Percentiles rank a stretch among this genome's conserved stretches.
Conservation (phyloP, 2,113 vertebrate species). For the Hippocampus barbouri region DNA sequence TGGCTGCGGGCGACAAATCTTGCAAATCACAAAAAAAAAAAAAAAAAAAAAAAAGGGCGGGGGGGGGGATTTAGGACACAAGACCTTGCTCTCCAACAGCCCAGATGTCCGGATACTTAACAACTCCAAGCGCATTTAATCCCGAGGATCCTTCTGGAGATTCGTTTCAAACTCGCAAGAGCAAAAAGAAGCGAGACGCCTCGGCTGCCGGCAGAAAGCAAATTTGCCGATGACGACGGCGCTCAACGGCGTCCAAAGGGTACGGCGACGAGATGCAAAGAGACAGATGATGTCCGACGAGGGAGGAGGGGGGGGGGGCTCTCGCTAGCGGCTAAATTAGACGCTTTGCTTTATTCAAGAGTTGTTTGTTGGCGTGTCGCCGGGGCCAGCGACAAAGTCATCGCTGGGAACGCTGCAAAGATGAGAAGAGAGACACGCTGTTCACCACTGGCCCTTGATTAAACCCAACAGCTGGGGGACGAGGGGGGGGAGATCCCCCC, state of each 20-base stretch:
- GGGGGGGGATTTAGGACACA: constrained; percentile 21
- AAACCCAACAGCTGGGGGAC: constrained; percentile 47
- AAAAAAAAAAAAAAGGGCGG: not conserved
- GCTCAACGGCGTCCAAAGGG: constrained; percentile 19
- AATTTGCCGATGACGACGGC: constrained; percentile 25
- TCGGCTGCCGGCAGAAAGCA: constrained; percentile 32
- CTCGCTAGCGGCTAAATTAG: constrained; percentile 71
- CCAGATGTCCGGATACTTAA: constrained; percentile 39
- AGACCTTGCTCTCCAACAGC: constrained; percentile 23
- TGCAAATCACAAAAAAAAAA: constrained; percentile 6
- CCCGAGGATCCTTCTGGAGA: constrained; percentile 28
- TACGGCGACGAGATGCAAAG: constrained; percentile 23
- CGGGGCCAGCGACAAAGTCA: constrained; percentile 55
- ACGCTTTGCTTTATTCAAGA: constrained; percentile 66
- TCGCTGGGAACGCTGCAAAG: constrained; percentile 26
- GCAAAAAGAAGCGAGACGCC: constrained; percentile 7
- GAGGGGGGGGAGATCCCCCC: not conserved
- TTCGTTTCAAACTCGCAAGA: constrained; percentile 25
- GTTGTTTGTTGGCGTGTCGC: constrained; percentile 37
- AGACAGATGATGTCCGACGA: constrained; percentile 46
- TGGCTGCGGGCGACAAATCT: constrained; percentile 10
- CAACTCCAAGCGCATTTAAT: constrained; percentile 28
- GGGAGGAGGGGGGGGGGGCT: not conserved
- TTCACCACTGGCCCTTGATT: constrained; percentile 48
- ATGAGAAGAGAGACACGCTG: constrained; percentile 45